Conservation (phyloP, 2,888 invertebrate species). For the Ectobius pallidus region DNA sequence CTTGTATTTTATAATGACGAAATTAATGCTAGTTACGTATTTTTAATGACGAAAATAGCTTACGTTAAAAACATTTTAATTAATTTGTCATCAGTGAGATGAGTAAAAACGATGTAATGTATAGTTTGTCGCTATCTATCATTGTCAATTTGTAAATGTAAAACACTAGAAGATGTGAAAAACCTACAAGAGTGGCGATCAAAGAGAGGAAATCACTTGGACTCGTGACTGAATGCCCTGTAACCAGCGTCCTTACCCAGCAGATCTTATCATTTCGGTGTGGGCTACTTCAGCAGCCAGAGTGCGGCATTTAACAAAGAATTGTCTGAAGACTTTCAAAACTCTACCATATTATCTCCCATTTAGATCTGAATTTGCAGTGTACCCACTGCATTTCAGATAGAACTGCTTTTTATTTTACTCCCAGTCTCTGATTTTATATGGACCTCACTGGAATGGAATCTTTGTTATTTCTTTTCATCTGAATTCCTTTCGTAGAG, state of each 20-base stretch:
- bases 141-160: background rate
- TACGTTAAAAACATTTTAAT: no score
- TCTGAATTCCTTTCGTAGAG: background rate
- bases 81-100: no score
- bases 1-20: no score
- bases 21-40: no score
- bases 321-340: slow-evolving; percentile 29
- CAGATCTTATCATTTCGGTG: background rate
- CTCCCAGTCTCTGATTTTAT: background rate
- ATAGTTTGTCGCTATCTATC: no score
- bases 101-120: no score
- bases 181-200: no score
- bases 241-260: no score
- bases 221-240: slow-evolving; percentile 12
- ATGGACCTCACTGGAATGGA: slow-evolving; percentile 2
- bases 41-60: no score
- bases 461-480: background rate
- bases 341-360: slow-evolving; percentile 4
- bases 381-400: slow-evolving; percentile 28
- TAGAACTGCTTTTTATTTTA: slow-evolving; percentile 13
- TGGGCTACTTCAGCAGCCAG: background rate
- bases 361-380: slow-evolving; percentile 22
- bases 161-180: no score
- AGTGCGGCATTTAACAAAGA: slow-evolving; percentile 26
- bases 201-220: slow-evolving; percentile 1